Evolutionary conservation across 2,888 invertebrate genomes (phyloP).

Genomic region (Acleris literana): DNA sequence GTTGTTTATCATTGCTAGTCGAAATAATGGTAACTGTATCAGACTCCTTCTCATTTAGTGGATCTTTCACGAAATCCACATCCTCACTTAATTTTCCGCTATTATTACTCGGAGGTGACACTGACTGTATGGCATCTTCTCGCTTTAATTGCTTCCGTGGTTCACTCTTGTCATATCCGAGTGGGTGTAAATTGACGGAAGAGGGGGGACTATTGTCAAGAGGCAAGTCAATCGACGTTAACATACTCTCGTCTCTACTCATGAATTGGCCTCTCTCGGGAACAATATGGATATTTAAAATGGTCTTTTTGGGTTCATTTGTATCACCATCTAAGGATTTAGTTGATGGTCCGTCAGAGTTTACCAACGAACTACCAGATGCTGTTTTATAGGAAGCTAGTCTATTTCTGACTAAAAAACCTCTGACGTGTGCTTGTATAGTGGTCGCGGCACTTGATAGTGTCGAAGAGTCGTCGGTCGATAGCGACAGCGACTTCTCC

Average conservation of each 20-base stretch:
- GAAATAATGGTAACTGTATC: neutral
- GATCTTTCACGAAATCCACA: conserved; percentile 66
- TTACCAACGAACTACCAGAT: conserved; percentile 66
- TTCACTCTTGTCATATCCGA: conserved; percentile 72
- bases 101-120: conserved; percentile 76
- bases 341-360: conserved; percentile 62
- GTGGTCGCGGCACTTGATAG: conserved; percentile 84
- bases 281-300: conserved; percentile 76
- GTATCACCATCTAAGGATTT: conserved; percentile 63
- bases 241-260: conserved; percentile 72
- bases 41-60: conserved; percentile 15
- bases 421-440: conserved; percentile 87
- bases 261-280: conserved; percentile 69
- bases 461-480: conserved; percentile 79
- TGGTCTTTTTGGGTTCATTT: conserved; percentile 64
- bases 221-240: conserved; percentile 73
- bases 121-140: conserved; percentile 79
- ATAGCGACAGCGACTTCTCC: conserved; percentile 77
- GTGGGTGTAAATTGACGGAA: conserved; percentile 70
- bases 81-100: conserved; percentile 78
- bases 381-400: conserved; percentile 69
- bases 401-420: conserved; percentile 85
- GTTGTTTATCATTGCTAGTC: conserved; percentile 29
- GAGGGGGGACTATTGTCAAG: conserved; percentile 72
- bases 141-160: conserved; percentile 75